Evolutionary conservation across 2,797 vertebrate genomes (phyloP).

Genomic region (Selene dorsalis): DNA sequence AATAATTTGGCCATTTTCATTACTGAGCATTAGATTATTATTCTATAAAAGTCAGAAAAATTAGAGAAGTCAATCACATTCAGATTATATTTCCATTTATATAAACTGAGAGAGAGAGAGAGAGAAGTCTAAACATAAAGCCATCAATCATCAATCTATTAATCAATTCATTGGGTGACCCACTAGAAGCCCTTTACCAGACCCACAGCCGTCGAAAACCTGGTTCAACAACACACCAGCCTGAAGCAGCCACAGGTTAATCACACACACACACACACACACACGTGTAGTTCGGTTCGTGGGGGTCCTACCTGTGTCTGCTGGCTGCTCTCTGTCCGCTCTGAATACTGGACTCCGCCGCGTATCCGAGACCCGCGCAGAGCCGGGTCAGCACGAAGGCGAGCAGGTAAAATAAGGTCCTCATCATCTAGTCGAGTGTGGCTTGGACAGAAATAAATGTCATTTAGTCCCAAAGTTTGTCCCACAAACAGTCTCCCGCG

Average conservation of each 20-base stretch:
- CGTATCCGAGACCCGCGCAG: conserved; percentile 67
- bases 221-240: background rate
- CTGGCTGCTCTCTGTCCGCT: conserved; percentile 80
- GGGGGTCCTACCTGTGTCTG: conserved; percentile 81
- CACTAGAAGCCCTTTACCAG: background rate
- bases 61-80: no score
- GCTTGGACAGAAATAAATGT: conserved; percentile 1
- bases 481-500: background rate
- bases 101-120: background rate
- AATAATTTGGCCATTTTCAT: background rate
- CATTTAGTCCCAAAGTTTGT: conserved; percentile 34
- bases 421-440: conserved; percentile 54
- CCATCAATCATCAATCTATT: background rate
- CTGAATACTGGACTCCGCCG: conserved; percentile 67
- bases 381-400: conserved; percentile 35
- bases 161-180: background rate
- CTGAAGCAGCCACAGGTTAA: background rate
- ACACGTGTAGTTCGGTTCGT: background rate
- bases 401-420: conserved; percentile 64
- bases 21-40: no score
- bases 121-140: background rate
- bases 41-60: no score
- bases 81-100: no score
- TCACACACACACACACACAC: background rate
- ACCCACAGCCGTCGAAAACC: background rate